A percentile compares a stretch with the other conserved stretches of the same genome.
phyloP scores from a whole-genome alignment of 2,888 invertebrate genomes.

The Tupiocoris notatus region DNA sequence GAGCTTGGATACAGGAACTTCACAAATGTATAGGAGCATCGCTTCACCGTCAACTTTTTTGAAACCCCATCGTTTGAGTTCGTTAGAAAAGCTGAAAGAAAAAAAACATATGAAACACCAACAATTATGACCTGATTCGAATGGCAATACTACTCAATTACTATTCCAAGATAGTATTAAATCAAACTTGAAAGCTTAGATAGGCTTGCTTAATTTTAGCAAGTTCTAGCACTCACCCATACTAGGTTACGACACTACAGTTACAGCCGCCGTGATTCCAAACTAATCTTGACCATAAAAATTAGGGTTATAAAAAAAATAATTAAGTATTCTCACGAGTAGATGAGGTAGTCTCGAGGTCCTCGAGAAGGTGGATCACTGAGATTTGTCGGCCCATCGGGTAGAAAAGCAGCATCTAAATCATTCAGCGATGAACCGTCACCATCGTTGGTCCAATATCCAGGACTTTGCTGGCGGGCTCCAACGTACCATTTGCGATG shows the following conservation, averaged over 20 bases:
- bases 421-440: conserved; percentile 77
- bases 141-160: no score
- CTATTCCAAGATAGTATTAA: no score
- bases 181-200: no score
- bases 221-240: no score
- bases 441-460: conserved; percentile 77
- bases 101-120: no score
- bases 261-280: no score
- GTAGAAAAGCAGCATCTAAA: conserved; percentile 79
- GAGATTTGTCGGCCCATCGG: conserved; percentile 58
- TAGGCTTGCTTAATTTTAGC: no score
- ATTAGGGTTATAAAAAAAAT: no score
- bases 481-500: conserved; percentile 86
- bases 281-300: no score
- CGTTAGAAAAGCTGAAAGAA: conserved; percentile 61
- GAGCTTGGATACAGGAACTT: conserved; percentile 73
- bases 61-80: conserved; percentile 79
- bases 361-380: conserved; percentile 38
- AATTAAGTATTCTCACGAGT: conserved; percentile 57
- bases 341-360: conserved; percentile 71
- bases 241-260: no score
- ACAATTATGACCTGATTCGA: no score
- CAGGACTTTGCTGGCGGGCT: conserved; percentile 69
- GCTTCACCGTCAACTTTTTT: conserved; percentile 76
- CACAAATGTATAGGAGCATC: conserved; percentile 79